These are phyloP conservation scores for Polydrusus pterygomalis DNA, from an alignment of 2,888 invertebrate species.

Conservation along the genomic window DNA sequence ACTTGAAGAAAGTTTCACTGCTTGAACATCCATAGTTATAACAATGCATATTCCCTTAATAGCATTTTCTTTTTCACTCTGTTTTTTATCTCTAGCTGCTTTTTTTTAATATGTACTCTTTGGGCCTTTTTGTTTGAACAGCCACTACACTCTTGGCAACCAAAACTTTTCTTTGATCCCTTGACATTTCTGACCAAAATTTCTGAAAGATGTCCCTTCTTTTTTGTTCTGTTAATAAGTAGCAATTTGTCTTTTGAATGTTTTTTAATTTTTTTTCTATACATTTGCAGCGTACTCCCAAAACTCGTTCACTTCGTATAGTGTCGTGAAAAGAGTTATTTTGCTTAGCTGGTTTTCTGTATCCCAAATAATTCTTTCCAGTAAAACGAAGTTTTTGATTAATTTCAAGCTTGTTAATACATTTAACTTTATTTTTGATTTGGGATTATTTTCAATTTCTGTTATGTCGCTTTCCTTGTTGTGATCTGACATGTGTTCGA, in stretches of 20 bases:
- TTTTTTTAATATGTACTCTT: conserved; percentile 2
- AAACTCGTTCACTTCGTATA: not conserved
- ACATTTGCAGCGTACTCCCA: not conserved
- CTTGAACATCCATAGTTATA: conserved; percentile 33
- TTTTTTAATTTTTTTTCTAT: not conserved
- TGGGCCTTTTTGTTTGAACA: conserved; percentile 18
- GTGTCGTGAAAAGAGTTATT: not conserved
- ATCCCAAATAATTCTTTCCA: not conserved
- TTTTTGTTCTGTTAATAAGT: conserved; percentile 14
- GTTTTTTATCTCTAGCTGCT: conserved; percentile 12
- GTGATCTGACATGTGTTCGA: not conserved
- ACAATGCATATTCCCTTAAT: conserved; percentile 21
- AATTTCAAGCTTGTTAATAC: not conserved
- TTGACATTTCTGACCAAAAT: conserved; percentile 20
- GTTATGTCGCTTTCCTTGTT: not conserved
- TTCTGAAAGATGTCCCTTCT: not conserved
- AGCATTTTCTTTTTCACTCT: conserved; percentile 10
- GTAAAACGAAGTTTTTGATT: not conserved
- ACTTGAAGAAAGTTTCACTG: conserved; percentile 40
- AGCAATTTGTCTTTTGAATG: conserved; percentile 18
- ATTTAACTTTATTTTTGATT: not conserved
- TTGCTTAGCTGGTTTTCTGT: not conserved
- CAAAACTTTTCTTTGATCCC: conserved; percentile 25
- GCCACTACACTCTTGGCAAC: conserved; percentile 17
- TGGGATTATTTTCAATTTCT: not conserved